Evolutionary conservation across 1,140 invertebrate genomes (phyloP), one percentile per base, ranked within the genome.

Genomic region (Drosophila sp.): DNA sequence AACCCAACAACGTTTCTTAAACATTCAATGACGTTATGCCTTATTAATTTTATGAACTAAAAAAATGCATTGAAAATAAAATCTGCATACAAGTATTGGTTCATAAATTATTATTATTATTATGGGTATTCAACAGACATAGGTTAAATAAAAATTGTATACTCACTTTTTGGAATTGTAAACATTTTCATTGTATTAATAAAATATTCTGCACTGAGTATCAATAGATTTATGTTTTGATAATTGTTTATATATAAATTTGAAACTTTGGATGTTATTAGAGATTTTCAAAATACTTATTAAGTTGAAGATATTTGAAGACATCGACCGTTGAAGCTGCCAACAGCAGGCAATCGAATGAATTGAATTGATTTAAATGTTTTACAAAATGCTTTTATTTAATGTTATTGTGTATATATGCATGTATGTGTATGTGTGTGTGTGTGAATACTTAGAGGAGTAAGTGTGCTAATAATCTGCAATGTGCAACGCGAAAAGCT

Each of bases 321-420:
- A 46, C 36, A 11, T 32, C 38, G 45, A 54, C 51, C 14, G 36
- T 57, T 43, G n/a, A 34, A 58, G 64, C 56, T 57, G 50, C 34
- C 66, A 48, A 45, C 43, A 21, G 62, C 48, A 48, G 27, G 66
- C 48, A 50, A 66, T 61, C 62, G 40, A 76, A 76, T 75, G 67
- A 78, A 58, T 66, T 63, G 13, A 34, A 75, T 75, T 45, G 54
- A 75, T 75, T 70, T 41, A 65, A 53, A 74, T 75, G 27, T 66
- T 38, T 61, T 58, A 32, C 32, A 71, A 61, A 53, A 36, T 65
- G 58, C n/a, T 51, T 27, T 61, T 77, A 57, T 62, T n/a, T n/a
- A n/a, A n/a, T n/a, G n/a, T n/a, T n/a, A n/a, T n/a, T n/a, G n/a
- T n/a, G n/a, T n/a, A n/a, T n/a, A n/a, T n/a, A n/a, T n/a, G n/a